phyloP scores from a whole-genome alignment of 2,888 invertebrate species.

The Incurvaria masculella region DNA sequence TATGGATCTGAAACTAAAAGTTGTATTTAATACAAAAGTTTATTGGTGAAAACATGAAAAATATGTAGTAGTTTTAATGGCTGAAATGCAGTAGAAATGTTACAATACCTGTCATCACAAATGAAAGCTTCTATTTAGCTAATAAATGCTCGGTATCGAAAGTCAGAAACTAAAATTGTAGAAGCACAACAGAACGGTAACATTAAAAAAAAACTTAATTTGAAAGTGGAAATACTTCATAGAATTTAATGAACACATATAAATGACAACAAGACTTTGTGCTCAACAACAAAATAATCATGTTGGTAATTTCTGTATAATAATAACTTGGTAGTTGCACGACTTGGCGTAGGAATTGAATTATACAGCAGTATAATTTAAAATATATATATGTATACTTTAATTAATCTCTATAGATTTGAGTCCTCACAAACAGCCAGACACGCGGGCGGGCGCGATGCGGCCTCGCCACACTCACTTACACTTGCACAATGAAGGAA shows the following conservation, averaged over 20 bases:
- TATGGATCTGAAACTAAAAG: slow-evolving; percentile 57
- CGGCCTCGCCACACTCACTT: slow-evolving; percentile 31
- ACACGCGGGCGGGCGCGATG: not conserved
- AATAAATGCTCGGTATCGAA: slow-evolving; percentile 49
- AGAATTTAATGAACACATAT: not conserved
- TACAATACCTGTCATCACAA: slow-evolving; percentile 56
- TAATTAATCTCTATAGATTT: not conserved
- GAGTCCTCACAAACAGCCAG: not conserved
- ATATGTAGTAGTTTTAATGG: slow-evolving; percentile 54
- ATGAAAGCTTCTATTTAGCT: slow-evolving; percentile 37
- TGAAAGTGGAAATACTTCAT: not conserved
- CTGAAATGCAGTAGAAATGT: slow-evolving; percentile 58
- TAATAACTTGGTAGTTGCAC: not conserved
- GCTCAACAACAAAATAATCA: not conserved
- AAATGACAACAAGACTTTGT: not conserved
- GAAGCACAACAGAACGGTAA: slow-evolving; percentile 52
- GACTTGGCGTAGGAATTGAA: not conserved
- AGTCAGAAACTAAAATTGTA: not conserved
- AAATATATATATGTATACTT: not conserved
- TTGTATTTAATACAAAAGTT: slow-evolving; percentile 59
- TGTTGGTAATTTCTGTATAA: no score
- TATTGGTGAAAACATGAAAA: slow-evolving; percentile 59
- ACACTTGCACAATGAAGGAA: slow-evolving; percentile 44
- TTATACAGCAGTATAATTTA: not conserved
- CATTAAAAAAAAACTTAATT: slow-evolving; percentile 28